Base-by-base conservation (phyloP, 1,140 invertebrate species). In the Chironomus tepperi region DNA sequence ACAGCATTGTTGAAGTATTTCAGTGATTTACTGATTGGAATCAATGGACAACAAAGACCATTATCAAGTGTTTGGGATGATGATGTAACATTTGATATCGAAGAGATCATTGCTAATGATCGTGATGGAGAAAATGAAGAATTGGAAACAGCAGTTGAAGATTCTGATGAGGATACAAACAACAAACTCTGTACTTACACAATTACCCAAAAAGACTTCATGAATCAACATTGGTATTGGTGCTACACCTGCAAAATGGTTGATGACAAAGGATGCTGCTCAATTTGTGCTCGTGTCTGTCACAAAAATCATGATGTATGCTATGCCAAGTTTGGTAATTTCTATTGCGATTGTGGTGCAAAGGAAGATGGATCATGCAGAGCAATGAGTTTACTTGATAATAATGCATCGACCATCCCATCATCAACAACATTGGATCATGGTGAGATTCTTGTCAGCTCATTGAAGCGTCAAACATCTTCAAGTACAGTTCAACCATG, bases 241-340 rank as follows among this genome's bases (percentile, higher is more conserved):
- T 98, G 97, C 81, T 96, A 98, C 81, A 98, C 96, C 0, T 98
- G 97, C 82, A 94, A 94, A 79, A 98, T 99, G 97, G 90, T 98
- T 19, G 97, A 99, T 81, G 93, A 96, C 12, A 95, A 98, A 16
- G 98, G 98, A 0, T 96, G 98, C 10, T 99, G 98, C 82, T 96
- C 95, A 0, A 91, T 99, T 0, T 99, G 97, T 85, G 97, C 97
- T 2, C 87, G 94, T 75, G 97, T 99, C 2, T 99, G 97, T 80
- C 97, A 99, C 81, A 90, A 93, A 76, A 94, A 93, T 12, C 97
- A 99, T 82, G 97, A 99, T 81, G 89, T 99, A 0, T 97, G 96
- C 0, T 99, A 99, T 83, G 94, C 97, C 18, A 99, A 99, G 82
- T 97, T 94, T 82, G 97, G 97, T 3, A 98, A 97, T 77, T 99